Conservation (phyloP, 1,140 invertebrate genomes). For the Aphis gossypii region DNA sequence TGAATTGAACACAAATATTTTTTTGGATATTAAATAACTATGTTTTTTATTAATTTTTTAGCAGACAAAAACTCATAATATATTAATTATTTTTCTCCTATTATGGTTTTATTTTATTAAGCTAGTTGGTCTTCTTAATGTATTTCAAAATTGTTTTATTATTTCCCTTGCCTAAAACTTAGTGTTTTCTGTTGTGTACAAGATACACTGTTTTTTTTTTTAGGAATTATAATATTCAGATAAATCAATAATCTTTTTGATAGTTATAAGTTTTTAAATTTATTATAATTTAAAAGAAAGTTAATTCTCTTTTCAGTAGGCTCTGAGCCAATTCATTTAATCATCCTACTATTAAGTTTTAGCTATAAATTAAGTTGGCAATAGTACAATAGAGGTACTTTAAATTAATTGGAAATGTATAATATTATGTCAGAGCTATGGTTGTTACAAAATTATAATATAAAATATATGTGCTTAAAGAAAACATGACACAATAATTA, state of each 20-base stretch:
- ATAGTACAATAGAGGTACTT: neutral
- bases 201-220: too few species aligned
- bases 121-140: too few species aligned
- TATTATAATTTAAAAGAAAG: neutral
- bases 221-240: neutral
- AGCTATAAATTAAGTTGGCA: neutral
- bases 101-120: too few species aligned
- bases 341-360: neutral
- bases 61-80: too few species aligned
- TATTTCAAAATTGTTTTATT: too few species aligned
- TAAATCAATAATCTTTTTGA: conserved; percentile 36
- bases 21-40: too few species aligned
- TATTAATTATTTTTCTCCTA: too few species aligned
- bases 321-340: conserved; percentile 1
- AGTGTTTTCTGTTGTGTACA: too few species aligned
- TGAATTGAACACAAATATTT: too few species aligned
- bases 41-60: too few species aligned
- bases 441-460: neutral
- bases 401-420: neutral
- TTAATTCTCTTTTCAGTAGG: neutral
- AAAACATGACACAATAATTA: neutral
- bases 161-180: too few species aligned
- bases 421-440: neutral
- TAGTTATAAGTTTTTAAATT: neutral
- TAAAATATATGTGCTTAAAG: neutral